A percentile compares a stretch with the other conserved stretches of the same genome.
Conservation (phyloP, 2,888 invertebrate species). For the Willowsia nigromaculata region DNA sequence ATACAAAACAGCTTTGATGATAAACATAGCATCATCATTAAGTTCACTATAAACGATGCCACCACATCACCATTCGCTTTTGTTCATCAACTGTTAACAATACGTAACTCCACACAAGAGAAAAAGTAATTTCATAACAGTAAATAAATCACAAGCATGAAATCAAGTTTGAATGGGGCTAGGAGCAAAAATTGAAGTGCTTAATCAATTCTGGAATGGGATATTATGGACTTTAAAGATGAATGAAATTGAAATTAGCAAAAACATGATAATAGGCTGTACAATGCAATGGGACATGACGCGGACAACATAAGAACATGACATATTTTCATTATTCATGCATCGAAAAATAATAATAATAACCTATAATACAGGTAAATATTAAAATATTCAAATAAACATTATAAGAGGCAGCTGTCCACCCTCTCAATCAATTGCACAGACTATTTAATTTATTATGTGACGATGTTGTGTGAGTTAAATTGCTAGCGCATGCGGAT, state of each 20-base stretch:
- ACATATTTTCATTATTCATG: not conserved
- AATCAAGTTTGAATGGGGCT: constrained; percentile 24
- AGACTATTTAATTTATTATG: not conserved
- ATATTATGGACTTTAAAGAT: not conserved
- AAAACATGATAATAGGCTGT: not conserved
- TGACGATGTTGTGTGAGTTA: not conserved
- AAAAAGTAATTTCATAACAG: not conserved
- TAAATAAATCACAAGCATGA: not conserved
- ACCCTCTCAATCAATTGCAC: constrained; percentile 32
- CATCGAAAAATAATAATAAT: no score
- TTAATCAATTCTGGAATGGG: constrained; percentile 2
- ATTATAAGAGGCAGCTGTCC: constrained; percentile 41
- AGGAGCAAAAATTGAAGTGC: no score
- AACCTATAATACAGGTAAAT: no score
- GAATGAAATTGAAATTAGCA: not conserved
- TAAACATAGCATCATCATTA: not conserved
- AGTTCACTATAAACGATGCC: not conserved
- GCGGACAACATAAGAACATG: not conserved
- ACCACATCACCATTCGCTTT: constrained; percentile 1
- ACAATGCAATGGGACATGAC: not conserved
- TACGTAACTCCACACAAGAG: not conserved
- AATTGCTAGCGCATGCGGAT: not conserved
- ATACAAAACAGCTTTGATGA: not conserved
- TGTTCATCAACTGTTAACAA: not conserved
- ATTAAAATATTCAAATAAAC: not conserved